Evolutionary conservation across 2,797 vertebrate species (phyloP).

Genomic region (Nyctibius grandis): DNA sequence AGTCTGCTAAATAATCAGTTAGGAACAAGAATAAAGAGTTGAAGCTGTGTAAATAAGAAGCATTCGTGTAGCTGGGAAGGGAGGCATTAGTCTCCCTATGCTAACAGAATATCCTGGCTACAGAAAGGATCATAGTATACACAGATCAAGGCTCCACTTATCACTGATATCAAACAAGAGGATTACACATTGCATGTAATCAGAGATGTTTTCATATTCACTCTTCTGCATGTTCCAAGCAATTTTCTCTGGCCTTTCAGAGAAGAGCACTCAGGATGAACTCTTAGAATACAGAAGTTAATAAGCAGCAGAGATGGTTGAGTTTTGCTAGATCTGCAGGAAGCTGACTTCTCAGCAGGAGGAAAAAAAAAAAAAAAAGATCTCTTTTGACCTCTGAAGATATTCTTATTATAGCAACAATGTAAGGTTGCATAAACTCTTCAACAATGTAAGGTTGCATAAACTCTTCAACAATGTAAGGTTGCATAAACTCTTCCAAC

Average conservation of each 20-base stretch:
- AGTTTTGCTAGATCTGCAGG: not conserved
- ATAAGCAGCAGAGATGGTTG: not conserved
- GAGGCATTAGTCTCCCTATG: not conserved
- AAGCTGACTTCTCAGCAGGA: not conserved
- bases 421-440: not conserved
- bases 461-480: not conserved
- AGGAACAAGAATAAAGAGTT: not conserved
- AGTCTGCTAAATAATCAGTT: not conserved
- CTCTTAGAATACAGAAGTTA: not conserved
- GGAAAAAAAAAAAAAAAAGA: not conserved
- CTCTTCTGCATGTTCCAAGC: not conserved
- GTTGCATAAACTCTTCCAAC: not conserved
- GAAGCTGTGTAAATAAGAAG: not conserved
- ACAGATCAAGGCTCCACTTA: not conserved
- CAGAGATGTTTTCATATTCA: not conserved
- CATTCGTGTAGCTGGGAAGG: not conserved
- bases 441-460: not conserved
- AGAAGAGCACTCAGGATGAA: not conserved
- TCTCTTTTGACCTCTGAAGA: not conserved
- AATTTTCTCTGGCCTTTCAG: not conserved
- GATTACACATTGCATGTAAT: not conserved
- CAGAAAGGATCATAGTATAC: not conserved
- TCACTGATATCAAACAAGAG: not conserved
- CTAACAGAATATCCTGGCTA: not conserved
- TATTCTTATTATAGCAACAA: not conserved